These are phyloP conservation scores for Rhynchophorus ferrugineus DNA, from an alignment of 1,140 invertebrate species.

Conservation along the genomic window DNA sequence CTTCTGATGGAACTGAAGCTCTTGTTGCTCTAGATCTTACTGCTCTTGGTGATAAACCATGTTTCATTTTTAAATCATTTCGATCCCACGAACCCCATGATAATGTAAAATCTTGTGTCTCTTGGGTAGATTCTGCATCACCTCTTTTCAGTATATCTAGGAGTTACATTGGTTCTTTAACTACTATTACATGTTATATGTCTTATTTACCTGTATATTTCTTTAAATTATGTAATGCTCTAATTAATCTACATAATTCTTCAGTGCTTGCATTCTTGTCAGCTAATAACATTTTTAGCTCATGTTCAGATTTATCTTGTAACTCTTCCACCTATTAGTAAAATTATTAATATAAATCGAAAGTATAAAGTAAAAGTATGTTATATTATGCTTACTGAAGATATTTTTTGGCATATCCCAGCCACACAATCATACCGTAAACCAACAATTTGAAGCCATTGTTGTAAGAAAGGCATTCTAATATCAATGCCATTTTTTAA, in stretches of 20 bases:
- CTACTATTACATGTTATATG: too few relatives aligned
- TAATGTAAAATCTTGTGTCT: constrained; percentile 57
- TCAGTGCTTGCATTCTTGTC: constrained; percentile 62
- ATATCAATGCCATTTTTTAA: constrained; percentile 55
- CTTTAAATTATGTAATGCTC: constrained; percentile 77
- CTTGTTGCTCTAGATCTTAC: constrained; percentile 45
- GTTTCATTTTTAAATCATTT: constrained; percentile 32
- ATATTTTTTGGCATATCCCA: constrained; percentile 50
- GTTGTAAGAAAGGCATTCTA: constrained; percentile 66
- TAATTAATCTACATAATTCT: constrained; percentile 68
- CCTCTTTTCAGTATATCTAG: constrained; percentile 54
- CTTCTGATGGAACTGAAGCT: constrained; percentile 54
- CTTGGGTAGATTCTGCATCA: constrained; percentile 36
- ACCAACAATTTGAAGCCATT: constrained; percentile 89
- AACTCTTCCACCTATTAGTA: constrained; percentile 57
- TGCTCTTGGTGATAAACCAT: constrained; percentile 53
- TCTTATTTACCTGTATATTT: constrained; percentile 64
- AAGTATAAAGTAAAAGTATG: not conserved
- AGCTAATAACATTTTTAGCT: constrained; percentile 64
- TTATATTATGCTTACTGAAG: constrained; percentile 40
- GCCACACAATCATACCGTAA: constrained; percentile 42
- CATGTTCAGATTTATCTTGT: constrained; percentile 75
- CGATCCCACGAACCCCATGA: constrained; percentile 92
- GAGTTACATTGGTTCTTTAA: constrained; percentile 15
- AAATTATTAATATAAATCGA: not conserved